Conservation (phyloP, 2,113 vertebrate genomes). For the Numida meleagris region DNA sequence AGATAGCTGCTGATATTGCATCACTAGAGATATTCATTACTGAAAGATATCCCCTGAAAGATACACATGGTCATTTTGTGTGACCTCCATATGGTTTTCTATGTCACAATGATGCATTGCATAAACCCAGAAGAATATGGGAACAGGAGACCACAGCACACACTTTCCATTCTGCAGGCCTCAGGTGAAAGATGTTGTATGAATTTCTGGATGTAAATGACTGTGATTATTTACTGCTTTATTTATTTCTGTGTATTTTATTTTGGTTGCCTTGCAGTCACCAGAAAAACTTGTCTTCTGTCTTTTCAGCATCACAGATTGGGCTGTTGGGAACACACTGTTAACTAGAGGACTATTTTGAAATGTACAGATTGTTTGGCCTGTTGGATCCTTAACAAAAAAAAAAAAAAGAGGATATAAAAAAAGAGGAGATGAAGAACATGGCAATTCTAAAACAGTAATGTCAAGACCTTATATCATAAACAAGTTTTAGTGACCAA, state of each 20-base stretch:
- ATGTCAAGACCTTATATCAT: not conserved
- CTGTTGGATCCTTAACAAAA: not conserved
- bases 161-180: not conserved
- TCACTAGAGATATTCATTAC: not conserved
- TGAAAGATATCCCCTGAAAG: not conserved
- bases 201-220: not conserved
- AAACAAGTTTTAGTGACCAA: not conserved
- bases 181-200: not conserved
- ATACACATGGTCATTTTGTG: not conserved
- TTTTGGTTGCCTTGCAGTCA: not conserved
- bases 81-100: not conserved
- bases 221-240: not conserved
- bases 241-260: not conserved
- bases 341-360: not conserved
- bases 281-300: not conserved
- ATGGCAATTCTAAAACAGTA: not conserved
- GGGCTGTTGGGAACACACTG: not conserved
- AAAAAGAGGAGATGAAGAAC: not conserved
- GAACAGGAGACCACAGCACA: not conserved
- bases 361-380: not conserved
- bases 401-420: not conserved
- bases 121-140: not conserved
- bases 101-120: not conserved
- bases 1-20: not conserved
- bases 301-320: not conserved